Evolutionary conservation across 2,797 vertebrate genomes (phyloP).

Genomic region (Gastrophryne carolinensis): DNA sequence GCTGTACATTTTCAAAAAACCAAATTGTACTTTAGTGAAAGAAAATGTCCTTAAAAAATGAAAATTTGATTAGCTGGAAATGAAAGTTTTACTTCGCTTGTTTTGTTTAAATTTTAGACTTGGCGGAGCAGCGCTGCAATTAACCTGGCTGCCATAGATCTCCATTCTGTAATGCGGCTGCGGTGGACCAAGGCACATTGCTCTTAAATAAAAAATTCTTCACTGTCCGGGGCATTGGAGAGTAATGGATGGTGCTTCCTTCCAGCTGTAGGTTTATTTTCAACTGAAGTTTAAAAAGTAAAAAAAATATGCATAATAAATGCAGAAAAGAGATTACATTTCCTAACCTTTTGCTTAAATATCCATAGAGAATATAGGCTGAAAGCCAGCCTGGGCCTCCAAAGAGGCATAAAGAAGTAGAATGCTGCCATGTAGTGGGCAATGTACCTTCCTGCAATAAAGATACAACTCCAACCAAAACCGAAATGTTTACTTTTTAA

Average conservation of each 20-base stretch:
- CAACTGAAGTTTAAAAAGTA: constrained; percentile 6
- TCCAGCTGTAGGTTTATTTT: background rate
- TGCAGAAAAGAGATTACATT: background rate
- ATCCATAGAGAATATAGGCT: background rate
- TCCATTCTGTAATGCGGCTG: constrained; percentile 3
- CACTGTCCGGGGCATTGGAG: background rate
- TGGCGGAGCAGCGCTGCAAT: constrained; percentile 8
- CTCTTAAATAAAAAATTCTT: background rate
- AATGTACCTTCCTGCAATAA: too few relatives aligned
- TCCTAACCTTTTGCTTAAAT: constrained; percentile 10
- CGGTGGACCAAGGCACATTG: background rate
- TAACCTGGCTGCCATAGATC: constrained; percentile 1
- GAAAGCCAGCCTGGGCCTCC: too few relatives aligned
- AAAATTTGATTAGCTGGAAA: constrained; percentile 21
- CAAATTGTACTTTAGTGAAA: background rate
- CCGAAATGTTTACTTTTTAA: too few relatives aligned
- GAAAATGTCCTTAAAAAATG: constrained; percentile 6
- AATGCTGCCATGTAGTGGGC: too few relatives aligned
- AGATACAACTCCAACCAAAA: too few relatives aligned
- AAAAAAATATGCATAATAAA: background rate
- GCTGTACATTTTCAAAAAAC: background rate
- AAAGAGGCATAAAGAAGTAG: too few relatives aligned
- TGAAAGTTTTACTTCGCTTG: constrained; percentile 13
- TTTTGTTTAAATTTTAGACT: constrained; percentile 21
- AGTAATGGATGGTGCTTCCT: background rate